Evolutionary conservation across 2,113 vertebrate species (phyloP), one percentile per base, ranked within the genome.

Genomic region (Eudorcas thomsonii): DNA sequence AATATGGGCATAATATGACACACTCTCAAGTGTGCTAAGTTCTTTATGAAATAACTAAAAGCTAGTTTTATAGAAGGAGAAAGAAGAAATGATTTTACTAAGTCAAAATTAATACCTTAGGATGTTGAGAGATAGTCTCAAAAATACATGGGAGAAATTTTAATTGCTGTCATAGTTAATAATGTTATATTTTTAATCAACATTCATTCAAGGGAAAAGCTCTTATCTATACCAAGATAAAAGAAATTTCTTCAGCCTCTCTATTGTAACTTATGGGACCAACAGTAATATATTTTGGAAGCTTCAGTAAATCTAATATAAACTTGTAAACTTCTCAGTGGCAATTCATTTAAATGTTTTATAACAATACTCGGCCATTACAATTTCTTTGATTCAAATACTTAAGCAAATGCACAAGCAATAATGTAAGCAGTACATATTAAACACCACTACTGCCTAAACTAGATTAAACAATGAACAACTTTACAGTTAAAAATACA

Each of bases 401-500:
- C 90, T 80, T 74, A 82, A 91, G 52, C 94, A 95, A 93, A 93
- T 82, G 39, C 45, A 92, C 59, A 82, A 96, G 89, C 83, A 77
- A 64, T 88, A 91, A 78, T 57, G 43, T 97, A 94, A 98, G 96
- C 86, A 97, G 96, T 84, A 97, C 78, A 59, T 55, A 92, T 59
- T 81, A 88, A 95, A 97, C 80, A 59, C 26, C 77, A 71, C 54
- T 95, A 84, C 43, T 97, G 96, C 91, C 97, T 94, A 85, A 92
- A 80, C 15, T 60, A 82, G 78, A 83, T 96, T 92, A 90, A 57
- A 97, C 81, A 96, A 98, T 84, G 1, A 71, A 84, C 86, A 92
- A 86, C 93, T 25, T 97, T 64, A 96, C 48, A 94, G 85, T 50
- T 95, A 97, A 86, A 97, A 98, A 94, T 11, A 91, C 12, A 80